Evolutionary conservation across 2,797 vertebrate species (phyloP).

Genomic region (Sebastes matsubarae): DNA sequence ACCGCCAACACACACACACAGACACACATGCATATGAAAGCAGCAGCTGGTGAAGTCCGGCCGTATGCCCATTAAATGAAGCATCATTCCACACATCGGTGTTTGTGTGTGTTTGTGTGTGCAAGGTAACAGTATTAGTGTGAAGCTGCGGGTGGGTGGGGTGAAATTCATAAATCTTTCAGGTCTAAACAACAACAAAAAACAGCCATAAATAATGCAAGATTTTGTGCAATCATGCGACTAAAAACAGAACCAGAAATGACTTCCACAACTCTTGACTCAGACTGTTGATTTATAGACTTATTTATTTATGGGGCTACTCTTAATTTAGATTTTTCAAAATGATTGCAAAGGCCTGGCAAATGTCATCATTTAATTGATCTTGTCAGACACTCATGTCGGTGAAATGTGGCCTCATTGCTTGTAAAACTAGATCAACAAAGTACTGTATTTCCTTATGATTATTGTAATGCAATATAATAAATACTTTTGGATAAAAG

Average conservation of each 20-base stretch:
- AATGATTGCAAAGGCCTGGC: neutral
- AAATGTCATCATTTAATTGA: slow-evolving; percentile 7
- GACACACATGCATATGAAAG: slow-evolving; percentile 20
- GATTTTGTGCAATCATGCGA: slow-evolving; percentile 26
- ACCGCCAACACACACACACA: slow-evolving; percentile 52
- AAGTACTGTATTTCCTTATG: neutral
- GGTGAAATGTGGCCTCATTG: neutral
- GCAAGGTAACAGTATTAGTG: slow-evolving; percentile 27
- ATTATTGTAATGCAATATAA: neutral
- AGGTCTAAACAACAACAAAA: slow-evolving; percentile 56
- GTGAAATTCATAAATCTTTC: slow-evolving; percentile 61
- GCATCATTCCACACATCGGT: slow-evolving; percentile 32
- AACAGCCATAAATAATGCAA: slow-evolving; percentile 59
- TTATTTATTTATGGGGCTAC: slow-evolving; percentile 26
- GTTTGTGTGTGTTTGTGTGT: slow-evolving; percentile 14
- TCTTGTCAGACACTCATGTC: neutral
- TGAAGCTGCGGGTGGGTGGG: slow-evolving; percentile 34
- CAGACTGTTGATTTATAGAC: slow-evolving; percentile 10
- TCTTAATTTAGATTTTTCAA: neutral
- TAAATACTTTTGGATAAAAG: neutral
- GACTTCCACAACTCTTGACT: slow-evolving; percentile 23
- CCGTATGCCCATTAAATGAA: slow-evolving; percentile 36
- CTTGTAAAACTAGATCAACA: neutral
- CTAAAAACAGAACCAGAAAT: slow-evolving; percentile 42
- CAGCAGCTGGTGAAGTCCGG: slow-evolving; percentile 39